Percentiles rank a stretch among this genome's conserved stretches.
phyloP scores from a whole-genome alignment of 2,797 vertebrate species.

The Acanthurus tractus region DNA sequence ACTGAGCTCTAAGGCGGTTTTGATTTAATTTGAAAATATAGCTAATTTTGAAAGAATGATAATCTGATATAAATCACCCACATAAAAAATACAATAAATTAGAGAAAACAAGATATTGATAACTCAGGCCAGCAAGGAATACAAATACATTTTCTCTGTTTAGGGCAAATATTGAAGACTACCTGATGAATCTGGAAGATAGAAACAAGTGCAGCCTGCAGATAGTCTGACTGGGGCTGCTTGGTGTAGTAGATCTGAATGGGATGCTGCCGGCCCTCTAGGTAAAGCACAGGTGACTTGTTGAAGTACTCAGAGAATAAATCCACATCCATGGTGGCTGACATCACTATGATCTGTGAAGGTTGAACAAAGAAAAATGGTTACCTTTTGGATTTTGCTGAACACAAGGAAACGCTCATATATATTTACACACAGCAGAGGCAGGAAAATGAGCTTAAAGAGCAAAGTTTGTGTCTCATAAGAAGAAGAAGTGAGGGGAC shows the following conservation, averaged over 20 bases:
- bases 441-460: not conserved
- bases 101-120: not conserved
- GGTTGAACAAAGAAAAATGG: not conserved
- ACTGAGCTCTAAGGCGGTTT: no score
- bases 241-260: slow-evolving; percentile 97
- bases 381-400: not conserved
- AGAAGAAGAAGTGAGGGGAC: not conserved
- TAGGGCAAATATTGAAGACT: not conserved
- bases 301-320: slow-evolving; percentile 96
- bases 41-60: no score
- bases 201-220: slow-evolving; percentile 94
- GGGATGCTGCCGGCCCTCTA: slow-evolving; percentile 96
- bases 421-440: not conserved
- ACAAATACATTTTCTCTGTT: not conserved
- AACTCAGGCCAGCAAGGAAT: not conserved
- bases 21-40: no score
- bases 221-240: slow-evolving; percentile 93
- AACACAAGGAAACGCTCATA: not conserved
- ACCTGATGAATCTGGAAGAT: slow-evolving; percentile 99
- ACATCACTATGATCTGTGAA: slow-evolving; percentile 93
- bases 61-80: no score
- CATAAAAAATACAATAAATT: not conserved
- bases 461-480: not conserved
- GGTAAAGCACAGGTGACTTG: slow-evolving; percentile 94
- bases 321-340: slow-evolving; percentile 98